phyloP scores from a whole-genome alignment of 1,140 invertebrate species.

The Calliphora vicina region DNA sequence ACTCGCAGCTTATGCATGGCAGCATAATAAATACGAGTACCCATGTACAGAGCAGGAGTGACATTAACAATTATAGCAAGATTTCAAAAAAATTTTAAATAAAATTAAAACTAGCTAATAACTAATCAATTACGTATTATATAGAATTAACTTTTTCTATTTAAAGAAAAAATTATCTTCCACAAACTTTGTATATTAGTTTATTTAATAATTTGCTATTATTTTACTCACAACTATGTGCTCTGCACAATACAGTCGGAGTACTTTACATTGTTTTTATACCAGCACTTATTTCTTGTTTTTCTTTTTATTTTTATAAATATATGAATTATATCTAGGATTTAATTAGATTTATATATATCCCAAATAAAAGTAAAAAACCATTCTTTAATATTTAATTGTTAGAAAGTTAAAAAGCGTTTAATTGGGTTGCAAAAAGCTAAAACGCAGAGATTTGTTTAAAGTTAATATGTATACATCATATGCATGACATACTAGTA shows the following conservation, averaged over 20 bases:
- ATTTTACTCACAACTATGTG: not conserved
- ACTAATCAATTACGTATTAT: too few species aligned
- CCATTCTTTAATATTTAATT: not conserved
- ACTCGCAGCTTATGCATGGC: not conserved
- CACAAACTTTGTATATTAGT: too few species aligned
- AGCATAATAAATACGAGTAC: not conserved
- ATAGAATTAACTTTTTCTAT: too few species aligned
- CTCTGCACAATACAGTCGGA: not conserved
- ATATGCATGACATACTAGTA: too few species aligned
- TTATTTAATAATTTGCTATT: not conserved
- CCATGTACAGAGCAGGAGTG: not conserved
- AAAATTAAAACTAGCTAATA: too few species aligned
- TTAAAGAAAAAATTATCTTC: too few species aligned
- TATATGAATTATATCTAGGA: not conserved
- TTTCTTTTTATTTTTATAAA: not conserved
- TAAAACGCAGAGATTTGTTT: too few species aligned
- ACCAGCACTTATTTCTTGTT: not conserved
- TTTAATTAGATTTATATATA: not conserved
- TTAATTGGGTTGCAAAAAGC: not conserved
- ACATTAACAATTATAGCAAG: not conserved
- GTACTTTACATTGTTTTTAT: not conserved
- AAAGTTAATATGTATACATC: too few species aligned
- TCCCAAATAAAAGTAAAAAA: too few species aligned
- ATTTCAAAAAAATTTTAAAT: not conserved
- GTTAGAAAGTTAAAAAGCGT: not conserved